These are phyloP conservation scores for Neocrepidodera transversa DNA, from an alignment of 2,888 invertebrate genomes.

Conservation along the genomic window DNA sequence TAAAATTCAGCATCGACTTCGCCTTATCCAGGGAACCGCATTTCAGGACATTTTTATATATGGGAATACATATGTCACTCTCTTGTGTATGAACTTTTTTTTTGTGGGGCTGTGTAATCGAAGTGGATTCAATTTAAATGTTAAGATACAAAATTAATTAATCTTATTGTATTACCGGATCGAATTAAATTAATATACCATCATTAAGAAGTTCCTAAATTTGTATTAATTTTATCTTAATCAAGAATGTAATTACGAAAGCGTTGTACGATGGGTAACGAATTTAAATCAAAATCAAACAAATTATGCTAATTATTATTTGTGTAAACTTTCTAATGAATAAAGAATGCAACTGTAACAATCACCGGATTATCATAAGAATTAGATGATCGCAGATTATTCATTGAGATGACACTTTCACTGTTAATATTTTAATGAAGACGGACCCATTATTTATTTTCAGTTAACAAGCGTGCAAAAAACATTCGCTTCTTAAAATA, in stretches of 20 bases:
- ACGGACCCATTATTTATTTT: conserved; percentile 3
- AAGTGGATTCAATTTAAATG: too few relatives aligned
- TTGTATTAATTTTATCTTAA: conserved; percentile 5
- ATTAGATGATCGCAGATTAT: not conserved
- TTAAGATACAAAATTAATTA: too few relatives aligned
- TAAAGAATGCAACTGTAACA: conserved; percentile 10
- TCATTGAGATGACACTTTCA: conserved; percentile 17
- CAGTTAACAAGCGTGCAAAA: not conserved
- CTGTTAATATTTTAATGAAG: not conserved
- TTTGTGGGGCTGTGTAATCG: too few relatives aligned
- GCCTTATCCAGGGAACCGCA: too few relatives aligned
- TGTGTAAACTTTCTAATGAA: conserved; percentile 22
- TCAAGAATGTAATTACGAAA: conserved; percentile 12
- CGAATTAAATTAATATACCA: not conserved
- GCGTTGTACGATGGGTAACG: conserved; percentile 19
- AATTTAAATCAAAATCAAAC: conserved; percentile 19
- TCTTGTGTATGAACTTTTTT: too few relatives aligned
- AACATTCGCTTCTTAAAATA: too few relatives aligned
- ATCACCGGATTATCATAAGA: conserved; percentile 15
- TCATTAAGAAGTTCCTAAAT: too few relatives aligned
- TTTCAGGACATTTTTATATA: too few relatives aligned
- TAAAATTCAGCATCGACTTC: too few relatives aligned
- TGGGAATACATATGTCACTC: too few relatives aligned
- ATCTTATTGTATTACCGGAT: too few relatives aligned
- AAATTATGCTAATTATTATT: conserved; percentile 21